Percentiles rank a stretch among this genome's conserved stretches.
Conservation (phyloP, 1,140 invertebrate genomes). For the Drosophila littoralis region DNA sequence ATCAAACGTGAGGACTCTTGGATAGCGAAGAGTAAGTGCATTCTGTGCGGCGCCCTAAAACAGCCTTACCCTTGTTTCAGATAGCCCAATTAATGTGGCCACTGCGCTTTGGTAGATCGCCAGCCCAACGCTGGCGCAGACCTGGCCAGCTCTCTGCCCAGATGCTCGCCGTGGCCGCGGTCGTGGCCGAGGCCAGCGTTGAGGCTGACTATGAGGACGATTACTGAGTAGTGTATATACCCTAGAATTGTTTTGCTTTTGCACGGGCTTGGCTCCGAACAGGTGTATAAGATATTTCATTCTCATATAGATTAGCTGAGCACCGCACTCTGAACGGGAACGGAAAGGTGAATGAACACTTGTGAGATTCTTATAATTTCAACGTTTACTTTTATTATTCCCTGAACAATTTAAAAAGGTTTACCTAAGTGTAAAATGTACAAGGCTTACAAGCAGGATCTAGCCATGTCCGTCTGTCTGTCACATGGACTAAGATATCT, state of each 20-base stretch:
- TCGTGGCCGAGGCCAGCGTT: constrained; percentile 58
- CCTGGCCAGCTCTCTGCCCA: constrained; percentile 19
- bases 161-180: constrained; percentile 49
- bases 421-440: no score
- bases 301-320: no score
- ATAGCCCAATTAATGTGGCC: constrained; percentile 43
- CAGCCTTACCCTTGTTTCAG: constrained; percentile 58
- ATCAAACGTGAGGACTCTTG: constrained; percentile 81
- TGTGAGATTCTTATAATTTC: no score
- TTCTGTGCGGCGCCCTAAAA: constrained; percentile 46
- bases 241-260: constrained; percentile 4
- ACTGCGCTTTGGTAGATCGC: constrained; percentile 21
- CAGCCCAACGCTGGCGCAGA: constrained; percentile 19
- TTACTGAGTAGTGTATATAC: constrained; percentile 47
- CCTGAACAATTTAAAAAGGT: no score
- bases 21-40: constrained; percentile 77
- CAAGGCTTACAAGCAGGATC: no score
- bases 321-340: no score
- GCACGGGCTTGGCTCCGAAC: background rate
- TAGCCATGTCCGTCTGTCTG: no score
- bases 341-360: no score
- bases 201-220: constrained; percentile 61
- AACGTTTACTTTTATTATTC: no score
- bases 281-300: no score
- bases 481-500: no score